Evolutionary conservation across 2,888 invertebrate genomes (phyloP).

Genomic region (Eledona agricola): DNA sequence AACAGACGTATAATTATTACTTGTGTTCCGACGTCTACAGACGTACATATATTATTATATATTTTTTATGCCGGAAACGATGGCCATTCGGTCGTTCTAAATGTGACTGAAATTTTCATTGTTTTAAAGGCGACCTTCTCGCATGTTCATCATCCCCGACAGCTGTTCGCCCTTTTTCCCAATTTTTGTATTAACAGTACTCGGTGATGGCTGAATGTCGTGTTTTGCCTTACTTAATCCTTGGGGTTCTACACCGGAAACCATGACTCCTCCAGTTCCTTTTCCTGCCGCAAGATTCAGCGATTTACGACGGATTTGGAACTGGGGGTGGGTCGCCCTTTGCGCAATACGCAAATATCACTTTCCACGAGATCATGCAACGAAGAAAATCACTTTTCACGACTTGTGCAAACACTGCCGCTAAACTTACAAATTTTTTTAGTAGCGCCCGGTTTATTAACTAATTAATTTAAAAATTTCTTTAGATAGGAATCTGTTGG

Average conservation of each 20-base stretch:
- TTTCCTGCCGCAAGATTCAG: constrained; percentile 56
- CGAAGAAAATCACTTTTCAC: too few species aligned
- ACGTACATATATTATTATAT: constrained; percentile 61
- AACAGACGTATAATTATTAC: constrained; percentile 59
- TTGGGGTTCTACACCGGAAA: constrained; percentile 56
- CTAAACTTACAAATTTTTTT: too few species aligned
- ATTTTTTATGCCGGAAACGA: constrained; percentile 63
- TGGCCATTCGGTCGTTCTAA: constrained; percentile 50
- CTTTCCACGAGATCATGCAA: too few species aligned
- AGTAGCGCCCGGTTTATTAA: too few species aligned
- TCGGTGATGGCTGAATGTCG: constrained; percentile 53
- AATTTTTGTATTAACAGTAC: constrained; percentile 5
- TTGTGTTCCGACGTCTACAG: constrained; percentile 54
- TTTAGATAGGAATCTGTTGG: too few species aligned
- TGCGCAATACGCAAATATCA: too few species aligned
- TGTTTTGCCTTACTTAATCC: constrained; percentile 53
- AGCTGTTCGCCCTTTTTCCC: constrained; percentile 16
- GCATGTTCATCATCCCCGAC: constrained; percentile 25
- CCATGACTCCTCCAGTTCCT: constrained; percentile 59
- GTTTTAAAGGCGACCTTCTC: constrained; percentile 31
- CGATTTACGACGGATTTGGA: constrained; percentile 39
- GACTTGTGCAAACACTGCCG: too few species aligned
- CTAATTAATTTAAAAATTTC: too few species aligned
- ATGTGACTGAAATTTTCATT: constrained; percentile 39
- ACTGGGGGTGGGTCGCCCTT: too few species aligned